Base-by-base conservation (phyloP, 2,888 invertebrate genomes). In the Perdita meconis region DNA sequence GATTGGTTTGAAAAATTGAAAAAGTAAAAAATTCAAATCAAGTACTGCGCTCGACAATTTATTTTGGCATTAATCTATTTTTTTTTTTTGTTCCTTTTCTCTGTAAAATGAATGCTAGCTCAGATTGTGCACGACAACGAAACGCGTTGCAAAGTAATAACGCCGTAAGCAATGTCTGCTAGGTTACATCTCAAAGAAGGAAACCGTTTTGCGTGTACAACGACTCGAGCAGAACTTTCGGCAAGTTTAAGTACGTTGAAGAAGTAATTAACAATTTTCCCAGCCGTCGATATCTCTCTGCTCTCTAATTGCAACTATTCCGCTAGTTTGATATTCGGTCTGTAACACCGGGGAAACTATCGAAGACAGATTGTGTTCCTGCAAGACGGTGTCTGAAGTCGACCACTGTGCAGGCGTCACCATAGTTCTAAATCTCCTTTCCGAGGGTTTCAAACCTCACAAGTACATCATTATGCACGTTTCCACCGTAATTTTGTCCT, bases 401-500 rank as follows among this genome's bases (percentile, higher is more conserved):
- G 84, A 73, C 78, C 82, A 70, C 56, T 57, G 63, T 75, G 78
- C 81, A 77, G 82, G 66, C 76, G 82, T 79, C 82, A 82, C 83
- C 76, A 38, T 77, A 63, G 60, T 63, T 71, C 80, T 66, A 82
- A 85, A 84, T 84, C 85, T 82, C 75, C 75, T 71, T 79, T 80
- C 72, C 77, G 78, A 77, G 77, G 72, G 64, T 80, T 71, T 64
- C 67, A 78, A 73, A 71, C 72, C 76, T 80, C 60, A 74, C 82
- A 81, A 86, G 85, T 86, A 87, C 85, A 87, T 89, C 87, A 89
- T 89, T 89, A 89, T 87, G 81, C 85, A 75, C 78, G 82, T 81
- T 82, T 81, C 85, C 86, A 60, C 81, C 67, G 85, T 85, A 89
- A 89, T 87, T 87, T 87, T 81, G 81, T 86, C 82, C 80, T 77